These are phyloP conservation scores for Rhabditoides inermis DNA, from an alignment of 2,888 invertebrate species.

Conservation along the genomic window DNA sequence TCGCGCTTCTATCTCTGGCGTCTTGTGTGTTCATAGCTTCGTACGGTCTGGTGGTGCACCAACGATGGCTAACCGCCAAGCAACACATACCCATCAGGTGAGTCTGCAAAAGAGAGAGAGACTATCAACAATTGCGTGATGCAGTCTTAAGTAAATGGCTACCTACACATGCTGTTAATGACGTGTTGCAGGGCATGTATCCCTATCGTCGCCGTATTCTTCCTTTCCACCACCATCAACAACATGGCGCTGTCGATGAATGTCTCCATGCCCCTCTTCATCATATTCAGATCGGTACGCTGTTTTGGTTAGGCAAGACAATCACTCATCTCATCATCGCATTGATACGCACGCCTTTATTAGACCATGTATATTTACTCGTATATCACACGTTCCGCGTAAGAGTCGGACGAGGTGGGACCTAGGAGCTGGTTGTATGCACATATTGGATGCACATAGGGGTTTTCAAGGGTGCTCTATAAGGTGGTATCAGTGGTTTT, in stretches of 20 bases:
- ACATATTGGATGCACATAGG: too few relatives aligned
- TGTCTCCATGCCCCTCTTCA: slow-evolving; percentile 91
- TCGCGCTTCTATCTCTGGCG: slow-evolving; percentile 35
- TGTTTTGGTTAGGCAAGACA: not conserved
- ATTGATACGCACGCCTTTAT: too few relatives aligned
- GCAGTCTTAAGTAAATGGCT: too few relatives aligned
- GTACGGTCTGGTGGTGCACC: slow-evolving; percentile 26
- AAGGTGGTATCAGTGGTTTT: too few relatives aligned
- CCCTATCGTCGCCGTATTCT: slow-evolving; percentile 74
- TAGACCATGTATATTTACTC: too few relatives aligned
- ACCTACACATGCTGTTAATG: too few relatives aligned
- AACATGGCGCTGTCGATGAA: slow-evolving; percentile 92
- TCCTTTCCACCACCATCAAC: slow-evolving; percentile 73
- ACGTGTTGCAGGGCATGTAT: slow-evolving; percentile 27
- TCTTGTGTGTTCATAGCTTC: slow-evolving; percentile 33
- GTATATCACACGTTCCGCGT: too few relatives aligned
- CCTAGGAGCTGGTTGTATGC: too few relatives aligned
- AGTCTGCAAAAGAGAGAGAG: not conserved
- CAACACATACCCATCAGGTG: slow-evolving; percentile 16
- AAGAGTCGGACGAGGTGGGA: too few relatives aligned
- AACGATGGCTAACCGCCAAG: not conserved
- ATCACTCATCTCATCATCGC: too few relatives aligned
- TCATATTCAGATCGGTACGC: slow-evolving; percentile 87
- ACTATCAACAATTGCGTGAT: not conserved
- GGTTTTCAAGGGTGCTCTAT: too few relatives aligned